A percentile compares a stretch with the other conserved stretches of the same genome.
Evolutionary conservation across 2,113 vertebrate genomes (phyloP).

Genomic region (Saimiri boliviensis): DNA sequence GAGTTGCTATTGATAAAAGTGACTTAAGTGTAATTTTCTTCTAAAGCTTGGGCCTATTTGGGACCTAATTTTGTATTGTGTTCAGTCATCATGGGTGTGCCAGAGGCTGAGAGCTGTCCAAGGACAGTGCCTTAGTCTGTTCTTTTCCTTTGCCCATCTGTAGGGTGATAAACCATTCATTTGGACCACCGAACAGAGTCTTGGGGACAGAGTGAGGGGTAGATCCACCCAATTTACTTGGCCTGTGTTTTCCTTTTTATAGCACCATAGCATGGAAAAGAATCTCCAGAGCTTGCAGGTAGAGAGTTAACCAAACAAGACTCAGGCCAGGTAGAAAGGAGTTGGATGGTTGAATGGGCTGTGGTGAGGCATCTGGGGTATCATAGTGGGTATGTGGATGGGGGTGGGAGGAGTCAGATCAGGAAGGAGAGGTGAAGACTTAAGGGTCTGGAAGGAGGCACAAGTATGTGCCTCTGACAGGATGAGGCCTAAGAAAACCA

Average conservation of each 20-base stretch:
- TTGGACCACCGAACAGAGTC: background rate
- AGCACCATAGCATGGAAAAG: background rate
- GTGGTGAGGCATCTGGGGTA: background rate
- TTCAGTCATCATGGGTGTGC: conserved; percentile 40
- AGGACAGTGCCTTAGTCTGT: conserved; percentile 19
- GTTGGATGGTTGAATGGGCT: background rate
- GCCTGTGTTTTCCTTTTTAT: background rate
- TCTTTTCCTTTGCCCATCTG: background rate
- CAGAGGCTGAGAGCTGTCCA: conserved; percentile 44
- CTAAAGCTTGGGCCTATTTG: conserved; percentile 40
- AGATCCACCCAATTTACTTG: background rate
- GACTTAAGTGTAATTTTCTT: conserved; percentile 74
- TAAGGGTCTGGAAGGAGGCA: background rate
- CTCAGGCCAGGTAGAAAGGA: background rate
- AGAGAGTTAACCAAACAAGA: background rate
- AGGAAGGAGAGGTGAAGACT: background rate
- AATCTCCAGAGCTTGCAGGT: background rate
- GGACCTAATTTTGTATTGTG: conserved; percentile 58
- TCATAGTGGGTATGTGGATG: background rate
- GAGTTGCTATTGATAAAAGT: conserved; percentile 67
- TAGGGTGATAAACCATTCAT: background rate
- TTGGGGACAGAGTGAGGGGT: background rate
- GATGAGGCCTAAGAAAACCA: background rate
- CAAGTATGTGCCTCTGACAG: background rate
- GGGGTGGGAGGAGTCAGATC: background rate